Evolutionary conservation across 2,113 vertebrate genomes (phyloP).

Genomic region (Hucho hucho): DNA sequence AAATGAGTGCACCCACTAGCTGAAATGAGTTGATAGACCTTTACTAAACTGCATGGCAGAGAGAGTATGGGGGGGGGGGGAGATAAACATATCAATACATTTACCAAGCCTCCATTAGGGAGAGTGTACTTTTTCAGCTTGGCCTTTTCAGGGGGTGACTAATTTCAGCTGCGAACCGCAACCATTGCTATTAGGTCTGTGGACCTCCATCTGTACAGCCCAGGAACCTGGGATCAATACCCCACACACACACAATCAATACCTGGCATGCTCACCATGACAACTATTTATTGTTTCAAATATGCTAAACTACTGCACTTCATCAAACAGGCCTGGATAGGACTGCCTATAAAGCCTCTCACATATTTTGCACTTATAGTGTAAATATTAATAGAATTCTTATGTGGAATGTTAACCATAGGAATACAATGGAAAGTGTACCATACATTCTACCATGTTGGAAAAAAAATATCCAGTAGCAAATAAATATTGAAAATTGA

Average conservation of each 20-base stretch:
- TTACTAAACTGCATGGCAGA: no score
- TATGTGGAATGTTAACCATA: no score
- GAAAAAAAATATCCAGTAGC: no score
- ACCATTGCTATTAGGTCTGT: conserved; percentile 38
- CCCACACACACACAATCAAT: conserved; percentile 32
- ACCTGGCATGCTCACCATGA: conserved; percentile 36
- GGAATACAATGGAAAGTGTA: no score
- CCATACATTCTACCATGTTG: no score
- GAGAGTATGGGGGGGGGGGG: no score
- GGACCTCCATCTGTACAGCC: conserved; percentile 29
- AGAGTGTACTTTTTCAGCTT: conserved; percentile 31
- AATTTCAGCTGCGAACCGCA: conserved; percentile 27
- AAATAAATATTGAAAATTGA: no score
- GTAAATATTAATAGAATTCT: no score
- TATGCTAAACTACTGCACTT: conserved; percentile 36
- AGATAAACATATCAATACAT: conserved; percentile 30
- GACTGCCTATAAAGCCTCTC: conserved; percentile 1
- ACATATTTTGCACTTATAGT: neutral
- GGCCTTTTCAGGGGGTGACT: conserved; percentile 35
- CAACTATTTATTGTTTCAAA: conserved; percentile 46
- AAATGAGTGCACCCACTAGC: no score
- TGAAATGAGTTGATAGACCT: no score
- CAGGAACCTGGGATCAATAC: conserved; percentile 34
- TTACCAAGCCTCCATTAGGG: conserved; percentile 31
- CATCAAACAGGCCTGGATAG: conserved; percentile 20